phyloP scores from a whole-genome alignment of 2,797 vertebrate species.

The Hippocampus kuda region DNA sequence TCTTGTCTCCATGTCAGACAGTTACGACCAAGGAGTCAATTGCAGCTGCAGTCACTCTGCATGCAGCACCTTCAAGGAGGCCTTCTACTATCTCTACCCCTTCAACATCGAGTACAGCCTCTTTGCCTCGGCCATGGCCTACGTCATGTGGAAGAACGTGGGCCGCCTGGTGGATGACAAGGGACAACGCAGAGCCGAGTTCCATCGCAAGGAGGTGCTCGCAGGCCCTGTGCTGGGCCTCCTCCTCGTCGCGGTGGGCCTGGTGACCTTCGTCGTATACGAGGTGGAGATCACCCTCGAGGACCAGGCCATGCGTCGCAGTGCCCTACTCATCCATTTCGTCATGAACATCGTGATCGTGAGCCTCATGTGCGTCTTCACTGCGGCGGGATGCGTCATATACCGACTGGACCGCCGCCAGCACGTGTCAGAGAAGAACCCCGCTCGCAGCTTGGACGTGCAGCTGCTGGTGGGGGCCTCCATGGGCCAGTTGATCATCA shows the following conservation, averaged over 20 bases:
- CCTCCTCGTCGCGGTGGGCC: slow-evolving; percentile 68
- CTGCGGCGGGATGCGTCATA: slow-evolving; percentile 70
- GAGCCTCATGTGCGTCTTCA: slow-evolving; percentile 71
- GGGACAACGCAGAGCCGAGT: slow-evolving; percentile 48
- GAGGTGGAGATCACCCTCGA: slow-evolving; percentile 73
- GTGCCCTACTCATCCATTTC: slow-evolving; percentile 75
- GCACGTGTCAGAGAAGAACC: slow-evolving; percentile 78
- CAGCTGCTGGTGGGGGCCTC: slow-evolving; percentile 80
- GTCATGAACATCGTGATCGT: slow-evolving; percentile 73
- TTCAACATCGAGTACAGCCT: slow-evolving; percentile 94
- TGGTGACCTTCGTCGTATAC: slow-evolving; percentile 80
- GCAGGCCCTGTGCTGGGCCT: slow-evolving; percentile 59
- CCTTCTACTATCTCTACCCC: slow-evolving; percentile 85
- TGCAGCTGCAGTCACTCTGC: slow-evolving; percentile 69
- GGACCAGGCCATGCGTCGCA: slow-evolving; percentile 31
- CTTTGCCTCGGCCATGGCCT: slow-evolving; percentile 84
- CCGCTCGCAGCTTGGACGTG: slow-evolving; percentile 80
- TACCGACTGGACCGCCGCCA: slow-evolving; percentile 79
- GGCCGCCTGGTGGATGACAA: slow-evolving; percentile 70
- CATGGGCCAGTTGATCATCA: slow-evolving; percentile 78
- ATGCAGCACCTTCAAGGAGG: slow-evolving; percentile 75
- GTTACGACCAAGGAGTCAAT: slow-evolving; percentile 13
- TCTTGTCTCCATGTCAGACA: slow-evolving; percentile 40
- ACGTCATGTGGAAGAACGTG: slow-evolving; percentile 93
- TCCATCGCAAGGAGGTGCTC: slow-evolving; percentile 68